phyloP scores from a whole-genome alignment of 2,888 invertebrate species.

The Scelioninae gen. 1 region DNA sequence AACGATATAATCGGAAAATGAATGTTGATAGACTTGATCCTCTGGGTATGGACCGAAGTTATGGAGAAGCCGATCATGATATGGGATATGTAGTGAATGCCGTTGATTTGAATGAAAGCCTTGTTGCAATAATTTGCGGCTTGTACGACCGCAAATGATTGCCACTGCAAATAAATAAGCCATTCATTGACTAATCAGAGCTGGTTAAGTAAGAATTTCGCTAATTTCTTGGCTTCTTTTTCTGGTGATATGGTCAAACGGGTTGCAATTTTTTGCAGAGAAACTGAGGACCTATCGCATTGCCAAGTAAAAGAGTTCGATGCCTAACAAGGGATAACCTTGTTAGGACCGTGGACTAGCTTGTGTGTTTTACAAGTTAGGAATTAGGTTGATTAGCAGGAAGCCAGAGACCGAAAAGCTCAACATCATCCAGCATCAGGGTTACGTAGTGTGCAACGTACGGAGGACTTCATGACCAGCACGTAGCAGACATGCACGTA shows the following conservation, averaged over 20 bases:
- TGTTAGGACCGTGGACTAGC: slow-evolving; percentile 80
- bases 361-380: slow-evolving; percentile 85
- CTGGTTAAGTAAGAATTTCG: too few species aligned
- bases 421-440: slow-evolving; percentile 63
- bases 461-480: slow-evolving; percentile 60
- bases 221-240: too few species aligned
- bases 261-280: too few species aligned
- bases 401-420: slow-evolving; percentile 75
- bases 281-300: too few species aligned
- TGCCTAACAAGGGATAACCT: slow-evolving; percentile 84
- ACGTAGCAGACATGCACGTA: slow-evolving; percentile 67
- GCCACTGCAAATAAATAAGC: slow-evolving; percentile 4
- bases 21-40: slow-evolving; percentile 43
- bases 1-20: slow-evolving; percentile 55
- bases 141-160: slow-evolving; percentile 10
- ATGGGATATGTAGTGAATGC: slow-evolving; percentile 15
- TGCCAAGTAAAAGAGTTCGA: slow-evolving; percentile 83
- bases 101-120: slow-evolving; percentile 28
- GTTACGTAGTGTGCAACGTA: slow-evolving; percentile 47
- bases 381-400: slow-evolving; percentile 84
- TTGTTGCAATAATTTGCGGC: slow-evolving; percentile 18
- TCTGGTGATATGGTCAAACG: too few species aligned
- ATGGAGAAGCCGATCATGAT: slow-evolving; percentile 12
- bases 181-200: too few species aligned
- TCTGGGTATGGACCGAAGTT: slow-evolving; percentile 24